Evolutionary conservation across 2,888 invertebrate genomes (phyloP).

Genomic region (Trachelus tabidus): DNA sequence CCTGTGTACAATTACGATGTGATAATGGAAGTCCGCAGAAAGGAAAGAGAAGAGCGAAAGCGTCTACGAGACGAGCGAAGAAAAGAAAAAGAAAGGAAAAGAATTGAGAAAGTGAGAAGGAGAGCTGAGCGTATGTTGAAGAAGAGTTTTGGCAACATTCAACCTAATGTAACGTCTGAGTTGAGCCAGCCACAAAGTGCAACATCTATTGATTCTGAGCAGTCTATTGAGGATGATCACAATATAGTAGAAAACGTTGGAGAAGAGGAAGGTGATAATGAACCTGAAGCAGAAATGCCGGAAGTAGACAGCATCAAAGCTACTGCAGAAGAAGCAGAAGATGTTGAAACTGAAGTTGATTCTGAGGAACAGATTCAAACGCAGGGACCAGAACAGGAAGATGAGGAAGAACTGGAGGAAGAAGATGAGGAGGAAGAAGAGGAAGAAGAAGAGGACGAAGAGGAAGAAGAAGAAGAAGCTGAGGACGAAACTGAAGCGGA

Average conservation of each 20-base stretch:
- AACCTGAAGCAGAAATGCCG: neutral
- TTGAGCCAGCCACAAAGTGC: neutral
- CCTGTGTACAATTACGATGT: constrained; percentile 63
- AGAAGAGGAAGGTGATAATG: constrained; percentile 30
- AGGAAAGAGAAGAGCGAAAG: constrained; percentile 60
- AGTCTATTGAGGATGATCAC: neutral
- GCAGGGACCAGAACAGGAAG: constrained; percentile 37
- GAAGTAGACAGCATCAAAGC: neutral
- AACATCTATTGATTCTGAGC: neutral
- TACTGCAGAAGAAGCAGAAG: constrained; percentile 12
- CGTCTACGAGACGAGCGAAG: constrained; percentile 49
- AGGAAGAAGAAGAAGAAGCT: constrained; percentile 26
- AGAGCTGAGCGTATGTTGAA: constrained; percentile 40
- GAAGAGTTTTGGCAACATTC: constrained; percentile 9
- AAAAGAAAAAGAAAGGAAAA: constrained; percentile 55
- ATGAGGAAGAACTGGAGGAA: constrained; percentile 34
- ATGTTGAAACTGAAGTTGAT: neutral
- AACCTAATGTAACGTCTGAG: neutral
- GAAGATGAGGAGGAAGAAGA: constrained; percentile 42
- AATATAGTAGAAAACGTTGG: neutral
- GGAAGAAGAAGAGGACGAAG: constrained; percentile 36
- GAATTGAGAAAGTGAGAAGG: constrained; percentile 53
- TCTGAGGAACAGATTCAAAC: constrained; percentile 8
- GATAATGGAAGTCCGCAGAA: constrained; percentile 57
- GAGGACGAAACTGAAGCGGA: constrained; percentile 37